Conservation (phyloP, 2,113 vertebrate genomes). For the Pachypanchax playfairii region DNA sequence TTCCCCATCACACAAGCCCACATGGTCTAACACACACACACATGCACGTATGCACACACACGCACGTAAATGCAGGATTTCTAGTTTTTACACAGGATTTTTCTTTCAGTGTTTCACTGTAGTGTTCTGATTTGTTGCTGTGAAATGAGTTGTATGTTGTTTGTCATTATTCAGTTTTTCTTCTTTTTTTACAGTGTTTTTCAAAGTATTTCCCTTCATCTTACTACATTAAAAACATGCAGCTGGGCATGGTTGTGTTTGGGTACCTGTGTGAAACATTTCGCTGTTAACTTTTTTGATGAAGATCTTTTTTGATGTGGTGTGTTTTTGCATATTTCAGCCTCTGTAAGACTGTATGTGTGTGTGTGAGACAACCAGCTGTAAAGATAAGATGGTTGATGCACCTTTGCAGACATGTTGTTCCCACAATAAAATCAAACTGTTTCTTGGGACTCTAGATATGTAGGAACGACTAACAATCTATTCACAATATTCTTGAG, state of each 20-base stretch:
- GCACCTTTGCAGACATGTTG: constrained; percentile 39
- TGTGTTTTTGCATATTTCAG: constrained; percentile 27
- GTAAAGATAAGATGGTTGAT: constrained; percentile 35
- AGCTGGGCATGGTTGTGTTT: constrained; percentile 41
- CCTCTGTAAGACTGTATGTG: constrained; percentile 26
- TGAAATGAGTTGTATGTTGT: too few relatives aligned
- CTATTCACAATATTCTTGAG: too few relatives aligned
- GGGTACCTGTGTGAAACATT: constrained; percentile 19
- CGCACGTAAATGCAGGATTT: neutral
- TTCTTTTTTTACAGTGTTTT: neutral
- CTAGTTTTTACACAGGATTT: neutral
- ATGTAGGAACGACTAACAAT: too few relatives aligned
- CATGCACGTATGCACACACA: neutral
- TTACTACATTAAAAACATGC: constrained; percentile 7
- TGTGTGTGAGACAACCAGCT: constrained; percentile 31
- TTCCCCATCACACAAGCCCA: too few relatives aligned
- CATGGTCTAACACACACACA: neutral
- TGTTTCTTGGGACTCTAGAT: constrained; percentile 34
- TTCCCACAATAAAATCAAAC: constrained; percentile 41
- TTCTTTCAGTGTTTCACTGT: too few relatives aligned
- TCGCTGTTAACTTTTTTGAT: constrained; percentile 5
- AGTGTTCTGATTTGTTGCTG: too few relatives aligned
- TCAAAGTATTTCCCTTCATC: neutral
- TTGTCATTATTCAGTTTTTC: too few relatives aligned
- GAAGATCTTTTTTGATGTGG: constrained; percentile 22